phyloP scores from a whole-genome alignment of 1,140 invertebrate species.

The Drosophila leontia region DNA sequence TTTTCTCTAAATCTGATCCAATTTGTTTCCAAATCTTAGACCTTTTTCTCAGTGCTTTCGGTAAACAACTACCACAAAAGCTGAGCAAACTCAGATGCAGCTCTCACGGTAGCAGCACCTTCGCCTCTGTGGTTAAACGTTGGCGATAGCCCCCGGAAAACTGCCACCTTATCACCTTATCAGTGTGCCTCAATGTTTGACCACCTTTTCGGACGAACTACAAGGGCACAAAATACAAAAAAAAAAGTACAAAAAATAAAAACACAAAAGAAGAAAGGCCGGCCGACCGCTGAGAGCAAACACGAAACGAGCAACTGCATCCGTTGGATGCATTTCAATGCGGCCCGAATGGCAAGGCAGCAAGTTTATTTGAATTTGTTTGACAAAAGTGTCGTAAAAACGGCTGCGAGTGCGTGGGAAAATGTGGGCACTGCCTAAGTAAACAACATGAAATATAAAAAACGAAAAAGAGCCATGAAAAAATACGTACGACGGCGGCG shows the following conservation, averaged over 20 bases:
- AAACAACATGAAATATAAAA: constrained; percentile 43
- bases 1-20: neutral
- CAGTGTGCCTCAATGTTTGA: constrained; percentile 57
- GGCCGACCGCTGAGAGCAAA: constrained; percentile 48
- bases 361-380: constrained; percentile 33
- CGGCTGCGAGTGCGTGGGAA: constrained; percentile 64
- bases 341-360: constrained; percentile 45
- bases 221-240: constrained; percentile 25
- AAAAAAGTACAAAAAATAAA: constrained; percentile 6
- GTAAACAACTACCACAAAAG: constrained; percentile 48
- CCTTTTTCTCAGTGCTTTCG: constrained; percentile 12
- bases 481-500: constrained; percentile 27
- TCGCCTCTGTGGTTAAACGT: constrained; percentile 10
- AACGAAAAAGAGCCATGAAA: constrained; percentile 16
- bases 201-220: constrained; percentile 54
- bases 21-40: neutral
- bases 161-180: constrained; percentile 59
- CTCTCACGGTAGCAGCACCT: constrained; percentile 65
- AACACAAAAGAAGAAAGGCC: constrained; percentile 47
- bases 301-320: constrained; percentile 48
- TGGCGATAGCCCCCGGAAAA: constrained; percentile 3
- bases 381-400: constrained; percentile 73
- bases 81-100: constrained; percentile 65
- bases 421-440: constrained; percentile 71
- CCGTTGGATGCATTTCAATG: constrained; percentile 65